Evolutionary conservation across 2,888 invertebrate species (phyloP).

Genomic region (Agrotis segetum): DNA sequence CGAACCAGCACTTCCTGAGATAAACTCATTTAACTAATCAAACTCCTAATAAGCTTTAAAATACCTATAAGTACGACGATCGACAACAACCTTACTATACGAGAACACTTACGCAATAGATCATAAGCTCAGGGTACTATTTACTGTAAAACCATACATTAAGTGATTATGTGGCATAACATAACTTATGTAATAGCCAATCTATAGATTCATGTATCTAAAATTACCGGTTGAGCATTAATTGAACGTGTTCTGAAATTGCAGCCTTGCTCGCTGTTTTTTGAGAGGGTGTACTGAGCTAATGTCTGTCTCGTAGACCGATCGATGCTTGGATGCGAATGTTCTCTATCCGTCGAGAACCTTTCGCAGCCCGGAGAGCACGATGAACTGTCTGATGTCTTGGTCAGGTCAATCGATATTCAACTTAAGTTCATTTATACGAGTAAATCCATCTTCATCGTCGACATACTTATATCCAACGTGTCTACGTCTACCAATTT

Average conservation of each 20-base stretch:
- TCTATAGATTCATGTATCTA: slow-evolving; percentile 6
- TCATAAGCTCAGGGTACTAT: slow-evolving; percentile 16
- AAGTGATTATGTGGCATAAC: slow-evolving; percentile 20
- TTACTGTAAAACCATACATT: slow-evolving; percentile 6
- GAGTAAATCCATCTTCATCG: neutral
- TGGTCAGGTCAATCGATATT: slow-evolving; percentile 23
- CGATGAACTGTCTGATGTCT: slow-evolving; percentile 43
- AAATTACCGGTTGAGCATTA: slow-evolving; percentile 8
- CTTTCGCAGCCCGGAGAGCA: slow-evolving; percentile 27
- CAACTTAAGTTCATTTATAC: neutral
- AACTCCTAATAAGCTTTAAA: no score
- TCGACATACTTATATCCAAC: neutral
- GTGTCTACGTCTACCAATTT: neutral
- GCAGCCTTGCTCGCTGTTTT: slow-evolving; percentile 20
- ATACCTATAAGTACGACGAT: neutral
- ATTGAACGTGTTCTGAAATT: slow-evolving; percentile 6
- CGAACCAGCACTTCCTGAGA: no score
- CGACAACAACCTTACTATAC: slow-evolving; percentile 21
- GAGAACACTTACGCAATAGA: slow-evolving; percentile 28
- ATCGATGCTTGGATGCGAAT: slow-evolving; percentile 48
- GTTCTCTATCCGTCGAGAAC: slow-evolving; percentile 28
- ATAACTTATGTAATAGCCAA: slow-evolving; percentile 22
- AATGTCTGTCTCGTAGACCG: slow-evolving; percentile 46
- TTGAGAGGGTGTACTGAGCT: slow-evolving; percentile 26
- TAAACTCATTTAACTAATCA: no score